Base-by-base conservation (phyloP, 2,888 invertebrate species). In the Dryadula phaetusa region DNA sequence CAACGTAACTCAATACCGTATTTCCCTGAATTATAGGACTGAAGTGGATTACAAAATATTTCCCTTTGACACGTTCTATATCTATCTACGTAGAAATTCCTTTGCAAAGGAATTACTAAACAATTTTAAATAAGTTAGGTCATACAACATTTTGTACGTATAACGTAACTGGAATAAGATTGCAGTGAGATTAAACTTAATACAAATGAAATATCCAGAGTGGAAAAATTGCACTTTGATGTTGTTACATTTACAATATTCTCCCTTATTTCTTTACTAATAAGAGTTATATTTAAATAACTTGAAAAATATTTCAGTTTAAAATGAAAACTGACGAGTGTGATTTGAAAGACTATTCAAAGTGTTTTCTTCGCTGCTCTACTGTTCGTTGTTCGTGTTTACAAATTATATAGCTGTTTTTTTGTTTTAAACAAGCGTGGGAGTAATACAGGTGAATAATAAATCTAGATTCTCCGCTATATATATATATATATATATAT, bases 181-280 rank as follows among this genome's bases (percentile, higher is more conserved):
- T 40, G 56, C 56, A 56, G 12, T 42, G 62, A 56, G 62, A 58
- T 63, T 67, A 56, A 67, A 69, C 46, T 60, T 66, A 66, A 69
- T 69, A 69, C 53, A 63, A 60, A 66, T 66, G 66, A 42, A 62
- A 66, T 69, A 40, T 60, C 56, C 62, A 40, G 65, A 62, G 42
- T 69, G 56, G 40, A 56, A 44, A 63, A 66, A 69, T 66, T 69
- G 69, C 66, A 66, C 66, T 60, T 66, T 63, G 46, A 69, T 62
- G 22, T 22, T 5, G 2, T 16, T 22, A 22, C 0, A 7, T 25
- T 10, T 56, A 16, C 28, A 14, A 37, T 61, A 61, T 63, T 61
- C 10, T 16, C 8, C 34, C 53, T 60, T 68, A 56, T 6, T 2
- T 0, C 16, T 0, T 10, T 10, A 0, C 4, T 0, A 12, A 18